Evolutionary conservation across 2,113 vertebrate species (phyloP).

Genomic region (Loxodonta africana): DNA sequence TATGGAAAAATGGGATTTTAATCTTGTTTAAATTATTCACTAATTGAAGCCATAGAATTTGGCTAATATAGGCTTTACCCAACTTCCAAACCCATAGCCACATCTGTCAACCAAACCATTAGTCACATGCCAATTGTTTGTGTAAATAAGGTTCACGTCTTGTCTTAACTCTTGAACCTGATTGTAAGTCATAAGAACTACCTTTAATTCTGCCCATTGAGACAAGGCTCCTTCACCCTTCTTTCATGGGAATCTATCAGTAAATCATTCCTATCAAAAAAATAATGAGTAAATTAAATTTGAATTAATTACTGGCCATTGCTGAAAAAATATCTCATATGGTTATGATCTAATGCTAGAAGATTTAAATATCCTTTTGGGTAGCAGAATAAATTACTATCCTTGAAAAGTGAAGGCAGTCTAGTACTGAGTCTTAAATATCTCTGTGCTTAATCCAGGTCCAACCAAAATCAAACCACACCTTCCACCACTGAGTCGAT

Average conservation of each 20-base stretch:
- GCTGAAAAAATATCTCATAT: background rate
- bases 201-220: background rate
- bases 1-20: no score
- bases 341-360: background rate
- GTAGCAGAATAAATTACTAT: background rate
- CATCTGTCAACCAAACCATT: background rate
- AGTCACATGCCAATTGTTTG: background rate
- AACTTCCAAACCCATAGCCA: background rate
- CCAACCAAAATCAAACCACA: no score
- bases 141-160: background rate
- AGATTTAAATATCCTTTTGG: background rate
- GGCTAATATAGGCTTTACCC: background rate
- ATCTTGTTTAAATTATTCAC: background rate
- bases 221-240: background rate
- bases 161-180: background rate
- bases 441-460: background rate
- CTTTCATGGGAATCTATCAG: background rate
- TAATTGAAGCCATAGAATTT: background rate
- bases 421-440: background rate
- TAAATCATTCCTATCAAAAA: background rate
- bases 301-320: background rate
- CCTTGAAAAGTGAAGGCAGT: background rate
- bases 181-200: background rate
- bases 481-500: no score
- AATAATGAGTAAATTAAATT: background rate